Evolutionary conservation across 2,888 invertebrate genomes (phyloP).

Genomic region (Volucella zonaria): DNA sequence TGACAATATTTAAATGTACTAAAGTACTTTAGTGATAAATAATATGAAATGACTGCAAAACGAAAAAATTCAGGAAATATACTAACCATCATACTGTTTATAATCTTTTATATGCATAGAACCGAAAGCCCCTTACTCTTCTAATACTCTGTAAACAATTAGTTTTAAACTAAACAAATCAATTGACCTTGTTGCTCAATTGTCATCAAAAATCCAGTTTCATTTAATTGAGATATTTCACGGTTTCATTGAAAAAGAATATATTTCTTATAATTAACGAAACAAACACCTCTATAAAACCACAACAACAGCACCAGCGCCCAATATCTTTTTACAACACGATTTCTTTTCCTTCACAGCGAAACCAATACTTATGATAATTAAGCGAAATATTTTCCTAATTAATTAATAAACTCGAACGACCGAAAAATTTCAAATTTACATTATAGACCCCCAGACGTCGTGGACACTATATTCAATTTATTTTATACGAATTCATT

Average conservation of each 20-base stretch:
- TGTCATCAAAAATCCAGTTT: constrained; percentile 13
- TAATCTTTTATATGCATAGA: too few relatives aligned
- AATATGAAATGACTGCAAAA: too few relatives aligned
- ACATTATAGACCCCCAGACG: constrained; percentile 38
- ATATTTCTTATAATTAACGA: constrained; percentile 28
- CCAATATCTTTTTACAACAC: constrained; percentile 5
- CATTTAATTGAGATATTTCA: constrained; percentile 26
- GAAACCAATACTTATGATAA: constrained; percentile 26
- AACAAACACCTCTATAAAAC: constrained; percentile 15
- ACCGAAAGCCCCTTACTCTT: too few relatives aligned
- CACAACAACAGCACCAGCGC: neutral
- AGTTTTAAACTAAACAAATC: neutral
- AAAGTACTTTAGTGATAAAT: too few relatives aligned
- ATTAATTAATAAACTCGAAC: constrained; percentile 8
- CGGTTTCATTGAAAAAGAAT: constrained; percentile 7
- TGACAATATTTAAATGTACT: too few relatives aligned
- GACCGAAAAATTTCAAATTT: neutral
- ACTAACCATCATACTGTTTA: too few relatives aligned
- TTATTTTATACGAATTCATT: neutral
- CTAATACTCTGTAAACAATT: too few relatives aligned
- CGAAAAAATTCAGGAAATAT: too few relatives aligned
- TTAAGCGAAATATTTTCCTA: constrained; percentile 31
- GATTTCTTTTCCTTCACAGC: neutral
- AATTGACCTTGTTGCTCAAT: constrained; percentile 2
- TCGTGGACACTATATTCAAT: neutral